Percentiles rank a stretch among this genome's conserved stretches.
phyloP scores from a whole-genome alignment of 2,797 vertebrate species.

The Acanthis flammea region DNA sequence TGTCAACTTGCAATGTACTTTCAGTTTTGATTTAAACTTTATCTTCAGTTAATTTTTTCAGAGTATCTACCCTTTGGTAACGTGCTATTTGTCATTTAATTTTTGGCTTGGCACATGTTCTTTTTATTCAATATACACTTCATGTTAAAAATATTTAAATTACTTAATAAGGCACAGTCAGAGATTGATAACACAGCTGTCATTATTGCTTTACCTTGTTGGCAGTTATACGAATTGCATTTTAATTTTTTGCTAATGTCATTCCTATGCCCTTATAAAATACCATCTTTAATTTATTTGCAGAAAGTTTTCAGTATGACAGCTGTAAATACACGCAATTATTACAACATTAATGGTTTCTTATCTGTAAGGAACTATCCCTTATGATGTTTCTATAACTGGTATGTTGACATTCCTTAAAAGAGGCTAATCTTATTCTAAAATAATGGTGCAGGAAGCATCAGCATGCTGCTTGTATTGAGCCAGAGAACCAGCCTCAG shows the following conservation, averaged over 20 bases:
- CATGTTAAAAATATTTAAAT: not conserved
- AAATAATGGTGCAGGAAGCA: not conserved
- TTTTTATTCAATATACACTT: not conserved
- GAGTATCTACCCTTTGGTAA: not conserved
- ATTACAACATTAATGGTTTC: not conserved
- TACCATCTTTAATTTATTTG: not conserved
- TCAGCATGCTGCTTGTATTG: rapidly evolving
- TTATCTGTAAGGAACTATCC: not conserved
- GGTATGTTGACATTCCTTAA: not conserved
- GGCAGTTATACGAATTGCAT: not conserved
- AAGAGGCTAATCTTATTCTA: not conserved
- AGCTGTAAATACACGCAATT: not conserved
- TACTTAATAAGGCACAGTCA: not conserved
- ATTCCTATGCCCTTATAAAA: not conserved
- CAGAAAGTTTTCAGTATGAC: not conserved
- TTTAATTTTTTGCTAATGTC: not conserved
- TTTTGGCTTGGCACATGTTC: not conserved
- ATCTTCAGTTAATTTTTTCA: constrained; percentile 6
- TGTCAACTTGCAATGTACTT: not conserved
- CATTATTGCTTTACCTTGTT: not conserved
- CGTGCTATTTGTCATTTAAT: not conserved
- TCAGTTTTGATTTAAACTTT: constrained; percentile 4
- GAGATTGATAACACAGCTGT: not conserved
- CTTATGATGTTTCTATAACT: not conserved
- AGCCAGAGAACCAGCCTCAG: not conserved